phyloP scores from a whole-genome alignment of 2,888 invertebrate species.

The Drosophila kambysellisi region DNA sequence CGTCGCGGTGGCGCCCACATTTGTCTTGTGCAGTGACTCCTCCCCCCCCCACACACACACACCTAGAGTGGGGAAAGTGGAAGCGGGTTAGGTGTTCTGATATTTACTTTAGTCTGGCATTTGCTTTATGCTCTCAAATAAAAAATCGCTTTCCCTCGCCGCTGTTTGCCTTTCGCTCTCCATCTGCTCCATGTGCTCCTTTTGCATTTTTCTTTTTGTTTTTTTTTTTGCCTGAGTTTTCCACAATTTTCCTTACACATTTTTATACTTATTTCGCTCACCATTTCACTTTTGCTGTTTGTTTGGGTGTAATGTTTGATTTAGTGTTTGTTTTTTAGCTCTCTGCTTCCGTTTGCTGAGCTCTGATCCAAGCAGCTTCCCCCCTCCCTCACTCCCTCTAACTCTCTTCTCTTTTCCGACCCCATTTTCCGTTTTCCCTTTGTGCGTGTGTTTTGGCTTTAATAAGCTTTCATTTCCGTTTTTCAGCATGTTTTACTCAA shows the following conservation, averaged over 20 bases:
- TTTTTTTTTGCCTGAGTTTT: slow-evolving; percentile 40
- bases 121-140: slow-evolving; percentile 70
- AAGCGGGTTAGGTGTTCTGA: slow-evolving; percentile 22
- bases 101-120: slow-evolving; percentile 78
- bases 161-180: slow-evolving; percentile 36
- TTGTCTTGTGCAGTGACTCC: slow-evolving; percentile 58
- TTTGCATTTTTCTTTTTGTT: slow-evolving; percentile 2
- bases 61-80: background rate
- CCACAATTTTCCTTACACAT: slow-evolving; percentile 59
- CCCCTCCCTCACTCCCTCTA: background rate
- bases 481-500: slow-evolving; percentile 66
- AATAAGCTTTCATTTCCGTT: slow-evolving; percentile 78
- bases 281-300: slow-evolving; percentile 62
- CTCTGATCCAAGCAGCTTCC: slow-evolving; percentile 39
- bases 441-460: slow-evolving; percentile 63
- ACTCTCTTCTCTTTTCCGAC: background rate
- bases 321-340: slow-evolving; percentile 76
- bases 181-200: background rate
- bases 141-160: slow-evolving; percentile 55
- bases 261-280: slow-evolving; percentile 57
- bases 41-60: background rate
- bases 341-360: slow-evolving; percentile 54
- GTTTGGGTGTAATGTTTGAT: slow-evolving; percentile 75
- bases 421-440: slow-evolving; percentile 19
- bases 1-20: slow-evolving; percentile 77